Percentiles rank a stretch among this genome's conserved stretches.
Conservation (phyloP, 2,797 vertebrate species). For the Eleutherodactylus coqui region DNA sequence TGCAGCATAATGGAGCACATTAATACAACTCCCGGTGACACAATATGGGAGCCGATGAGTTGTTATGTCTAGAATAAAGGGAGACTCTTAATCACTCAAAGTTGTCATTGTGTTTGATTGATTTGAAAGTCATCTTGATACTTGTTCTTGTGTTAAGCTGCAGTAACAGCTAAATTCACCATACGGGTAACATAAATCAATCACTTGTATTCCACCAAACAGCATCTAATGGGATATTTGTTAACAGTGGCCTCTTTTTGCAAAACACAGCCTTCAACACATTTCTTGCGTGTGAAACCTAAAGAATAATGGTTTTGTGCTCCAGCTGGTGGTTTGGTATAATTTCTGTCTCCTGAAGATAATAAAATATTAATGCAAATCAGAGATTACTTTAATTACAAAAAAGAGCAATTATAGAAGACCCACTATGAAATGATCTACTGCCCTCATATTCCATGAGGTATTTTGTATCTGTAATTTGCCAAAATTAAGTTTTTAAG, state of each 20-base stretch:
- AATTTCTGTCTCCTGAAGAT: conserved; percentile 49
- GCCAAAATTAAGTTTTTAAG: neutral
- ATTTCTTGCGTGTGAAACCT: conserved; percentile 12
- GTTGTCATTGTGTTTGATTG: conserved; percentile 16
- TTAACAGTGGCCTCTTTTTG: neutral
- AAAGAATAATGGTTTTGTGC: conserved; percentile 38
- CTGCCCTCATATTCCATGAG: conserved; percentile 32
- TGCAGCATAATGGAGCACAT: neutral
- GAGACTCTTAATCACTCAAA: neutral
- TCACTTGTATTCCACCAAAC: conserved; percentile 19
- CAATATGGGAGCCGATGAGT: conserved; percentile 33
- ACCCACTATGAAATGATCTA: conserved; percentile 34
- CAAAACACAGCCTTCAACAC: neutral
- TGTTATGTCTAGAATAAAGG: neutral
- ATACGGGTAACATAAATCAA: conserved; percentile 4
- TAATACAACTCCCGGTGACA: neutral
- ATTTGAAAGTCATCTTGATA: conserved; percentile 18
- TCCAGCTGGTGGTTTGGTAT: conserved; percentile 16
- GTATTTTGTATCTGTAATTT: conserved; percentile 7
- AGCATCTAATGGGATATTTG: neutral
- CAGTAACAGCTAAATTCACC: conserved; percentile 13
- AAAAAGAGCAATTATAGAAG: conserved; percentile 53
- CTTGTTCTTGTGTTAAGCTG: neutral
- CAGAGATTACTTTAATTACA: conserved; percentile 48
- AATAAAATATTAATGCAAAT: conserved; percentile 57